These are phyloP conservation scores for Catharus bicknelli DNA, from an alignment of 2,113 vertebrate species.

Conservation along the genomic window DNA sequence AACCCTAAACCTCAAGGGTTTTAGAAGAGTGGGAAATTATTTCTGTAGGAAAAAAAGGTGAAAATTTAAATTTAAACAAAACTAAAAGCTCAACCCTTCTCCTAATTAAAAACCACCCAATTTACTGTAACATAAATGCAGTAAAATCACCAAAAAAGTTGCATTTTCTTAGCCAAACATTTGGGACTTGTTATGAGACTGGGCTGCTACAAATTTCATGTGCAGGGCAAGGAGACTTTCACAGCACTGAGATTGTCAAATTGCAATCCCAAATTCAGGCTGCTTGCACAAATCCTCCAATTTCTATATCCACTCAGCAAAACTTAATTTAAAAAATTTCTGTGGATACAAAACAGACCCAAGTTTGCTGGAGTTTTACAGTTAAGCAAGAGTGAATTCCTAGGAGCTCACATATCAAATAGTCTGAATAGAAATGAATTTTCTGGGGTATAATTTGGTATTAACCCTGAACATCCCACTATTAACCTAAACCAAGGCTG, in stretches of 20 bases:
- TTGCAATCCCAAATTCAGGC: neutral
- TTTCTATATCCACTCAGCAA: neutral
- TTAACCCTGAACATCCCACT: neutral
- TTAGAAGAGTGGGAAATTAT: neutral
- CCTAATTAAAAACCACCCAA: neutral
- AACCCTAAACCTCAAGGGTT: neutral
- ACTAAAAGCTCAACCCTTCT: neutral
- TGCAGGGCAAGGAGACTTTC: neutral
- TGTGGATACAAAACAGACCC: neutral
- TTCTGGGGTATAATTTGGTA: neutral
- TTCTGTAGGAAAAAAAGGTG: neutral
- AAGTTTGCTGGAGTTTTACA: neutral
- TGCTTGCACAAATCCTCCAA: neutral
- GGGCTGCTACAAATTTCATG: neutral
- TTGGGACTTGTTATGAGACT: neutral
- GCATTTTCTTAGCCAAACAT: neutral
- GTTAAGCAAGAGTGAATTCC: neutral
- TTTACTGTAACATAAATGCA: neutral
- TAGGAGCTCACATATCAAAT: neutral
- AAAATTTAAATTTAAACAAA: neutral
- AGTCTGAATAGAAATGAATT: neutral
- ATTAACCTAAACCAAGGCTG: neutral
- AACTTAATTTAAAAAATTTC: neutral
- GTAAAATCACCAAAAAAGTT: neutral
- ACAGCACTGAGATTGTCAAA: neutral